phyloP scores from a whole-genome alignment of 2,888 invertebrate genomes.

The Digitonthophagus gazella region DNA sequence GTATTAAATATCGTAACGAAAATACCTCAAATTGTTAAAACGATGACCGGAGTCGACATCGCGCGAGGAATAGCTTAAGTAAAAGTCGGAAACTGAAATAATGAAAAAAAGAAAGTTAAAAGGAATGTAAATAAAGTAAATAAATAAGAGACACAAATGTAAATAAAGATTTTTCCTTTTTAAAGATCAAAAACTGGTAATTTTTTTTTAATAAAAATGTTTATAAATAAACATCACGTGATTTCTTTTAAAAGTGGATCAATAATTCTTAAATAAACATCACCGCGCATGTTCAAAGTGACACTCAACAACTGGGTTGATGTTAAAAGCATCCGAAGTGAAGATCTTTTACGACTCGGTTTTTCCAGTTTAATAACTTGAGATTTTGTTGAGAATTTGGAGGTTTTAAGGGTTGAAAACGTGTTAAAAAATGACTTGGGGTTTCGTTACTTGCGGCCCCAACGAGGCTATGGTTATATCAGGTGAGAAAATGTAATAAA shows the following conservation, averaged over 20 bases:
- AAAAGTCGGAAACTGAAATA: too few species aligned
- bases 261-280: too few species aligned
- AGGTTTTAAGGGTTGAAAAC: neutral
- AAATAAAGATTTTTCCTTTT: neutral
- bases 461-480: slow-evolving; percentile 94
- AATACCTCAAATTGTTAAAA: slow-evolving; percentile 83
- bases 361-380: neutral
- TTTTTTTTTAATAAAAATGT: too few species aligned
- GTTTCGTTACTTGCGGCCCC: slow-evolving; percentile 92
- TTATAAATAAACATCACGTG: too few species aligned
- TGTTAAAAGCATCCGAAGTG: neutral
- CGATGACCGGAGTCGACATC: slow-evolving; percentile 86
- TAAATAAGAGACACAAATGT: neutral
- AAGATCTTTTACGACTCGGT: slow-evolving; percentile 1
- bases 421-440: slow-evolving; percentile 55
- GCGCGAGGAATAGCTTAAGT: slow-evolving; percentile 59
- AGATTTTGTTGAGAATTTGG: neutral
- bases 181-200: too few species aligned
- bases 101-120: too few species aligned
- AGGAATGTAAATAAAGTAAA: neutral
- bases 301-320: too few species aligned
- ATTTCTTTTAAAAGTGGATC: too few species aligned
- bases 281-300: too few species aligned
- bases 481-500: slow-evolving; percentile 66
- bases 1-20: slow-evolving; percentile 83